Percentiles rank a stretch among this genome's conserved stretches.
Evolutionary conservation across 2,888 invertebrate genomes (phyloP).

Genomic region (Acleris cristana): DNA sequence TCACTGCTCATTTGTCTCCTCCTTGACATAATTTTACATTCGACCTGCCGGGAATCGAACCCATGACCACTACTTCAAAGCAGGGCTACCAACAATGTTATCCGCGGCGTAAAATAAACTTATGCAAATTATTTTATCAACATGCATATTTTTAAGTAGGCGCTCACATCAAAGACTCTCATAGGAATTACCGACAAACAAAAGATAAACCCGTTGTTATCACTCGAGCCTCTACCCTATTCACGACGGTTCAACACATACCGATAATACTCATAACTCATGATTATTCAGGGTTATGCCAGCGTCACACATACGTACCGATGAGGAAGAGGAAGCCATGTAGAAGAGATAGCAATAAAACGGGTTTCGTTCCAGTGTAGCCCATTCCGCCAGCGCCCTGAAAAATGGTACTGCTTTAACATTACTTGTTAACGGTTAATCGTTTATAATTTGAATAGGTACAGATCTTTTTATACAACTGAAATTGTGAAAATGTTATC

Average conservation of each 20-base stretch:
- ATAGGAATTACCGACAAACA: background rate
- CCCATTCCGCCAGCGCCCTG: conserved; percentile 65
- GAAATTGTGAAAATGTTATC: too few relatives aligned
- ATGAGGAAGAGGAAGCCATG: conserved; percentile 75
- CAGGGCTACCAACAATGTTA: too few relatives aligned
- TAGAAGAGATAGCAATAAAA: conserved; percentile 72
- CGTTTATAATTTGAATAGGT: conserved; percentile 36
- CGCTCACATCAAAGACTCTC: background rate
- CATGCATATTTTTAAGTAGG: too few relatives aligned
- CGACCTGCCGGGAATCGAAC: too few relatives aligned
- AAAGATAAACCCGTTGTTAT: conserved; percentile 14
- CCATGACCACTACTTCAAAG: too few relatives aligned
- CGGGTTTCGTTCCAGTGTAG: conserved; percentile 60
- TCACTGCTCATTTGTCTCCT: too few relatives aligned
- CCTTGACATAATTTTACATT: too few relatives aligned
- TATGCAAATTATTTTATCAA: too few relatives aligned
- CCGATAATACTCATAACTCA: conserved; percentile 35
- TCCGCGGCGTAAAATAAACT: too few relatives aligned
- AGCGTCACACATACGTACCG: conserved; percentile 57
- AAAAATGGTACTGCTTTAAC: conserved; percentile 49
- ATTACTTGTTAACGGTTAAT: conserved; percentile 30
- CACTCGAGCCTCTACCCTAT: conserved; percentile 22
- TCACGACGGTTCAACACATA: conserved; percentile 22
- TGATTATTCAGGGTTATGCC: conserved; percentile 35
- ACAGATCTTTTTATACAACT: background rate